These are phyloP conservation scores for Leuciscus waleckii DNA, from an alignment of 2,797 vertebrate species.

Conservation along the genomic window DNA sequence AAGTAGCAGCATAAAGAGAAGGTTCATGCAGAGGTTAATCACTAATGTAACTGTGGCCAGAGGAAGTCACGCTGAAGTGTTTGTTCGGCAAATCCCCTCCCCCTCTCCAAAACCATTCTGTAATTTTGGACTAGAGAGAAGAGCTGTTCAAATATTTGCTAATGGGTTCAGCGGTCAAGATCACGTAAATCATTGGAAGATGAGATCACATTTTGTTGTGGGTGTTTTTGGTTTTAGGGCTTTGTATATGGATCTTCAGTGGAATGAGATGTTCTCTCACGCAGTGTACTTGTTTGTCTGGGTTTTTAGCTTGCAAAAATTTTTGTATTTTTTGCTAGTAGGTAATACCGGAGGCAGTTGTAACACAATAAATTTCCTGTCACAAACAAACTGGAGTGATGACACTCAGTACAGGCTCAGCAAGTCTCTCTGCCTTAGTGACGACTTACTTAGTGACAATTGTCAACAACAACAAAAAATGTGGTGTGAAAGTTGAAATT, in stretches of 20 bases:
- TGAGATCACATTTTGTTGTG: conserved; percentile 14
- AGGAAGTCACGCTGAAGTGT: conserved; percentile 61
- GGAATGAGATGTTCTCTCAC: not conserved
- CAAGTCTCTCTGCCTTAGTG: not conserved
- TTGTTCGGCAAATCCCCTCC: conserved; percentile 53
- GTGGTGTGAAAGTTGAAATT: not conserved
- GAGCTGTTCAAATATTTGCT: conserved; percentile 55
- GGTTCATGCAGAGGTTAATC: conserved; percentile 62
- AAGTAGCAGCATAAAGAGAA: conserved; percentile 43
- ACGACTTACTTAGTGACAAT: not conserved
- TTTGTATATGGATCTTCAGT: not conserved
- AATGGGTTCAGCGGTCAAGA: conserved; percentile 45
- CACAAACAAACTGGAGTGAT: not conserved
- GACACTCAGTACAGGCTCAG: conserved; percentile 3
- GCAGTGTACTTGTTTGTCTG: not conserved
- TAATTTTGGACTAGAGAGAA: conserved; percentile 53
- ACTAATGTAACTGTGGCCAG: conserved; percentile 61
- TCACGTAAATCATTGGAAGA: conserved; percentile 37
- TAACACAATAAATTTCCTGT: not conserved
- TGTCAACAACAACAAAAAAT: not conserved
- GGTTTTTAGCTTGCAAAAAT: not conserved
- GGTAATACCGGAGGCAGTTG: not conserved
- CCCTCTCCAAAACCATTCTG: conserved; percentile 40
- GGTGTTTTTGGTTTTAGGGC: conserved; percentile 12
- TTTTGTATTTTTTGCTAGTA: not conserved